phyloP scores from a whole-genome alignment of 2,888 invertebrate genomes.

The Cerastis rubricosa region DNA sequence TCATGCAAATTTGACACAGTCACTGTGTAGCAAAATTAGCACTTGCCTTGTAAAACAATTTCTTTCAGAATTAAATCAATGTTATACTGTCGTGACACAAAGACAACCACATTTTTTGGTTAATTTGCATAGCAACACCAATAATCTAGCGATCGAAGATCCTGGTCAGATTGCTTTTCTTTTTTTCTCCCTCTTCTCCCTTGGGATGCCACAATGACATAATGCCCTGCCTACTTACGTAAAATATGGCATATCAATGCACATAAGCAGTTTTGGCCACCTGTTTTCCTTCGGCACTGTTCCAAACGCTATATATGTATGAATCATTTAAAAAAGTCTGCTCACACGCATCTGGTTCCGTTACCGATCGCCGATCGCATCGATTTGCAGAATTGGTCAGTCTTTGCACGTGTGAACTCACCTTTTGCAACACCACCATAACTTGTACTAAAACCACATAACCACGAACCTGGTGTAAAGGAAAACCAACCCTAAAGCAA shows the following conservation, averaged over 20 bases:
- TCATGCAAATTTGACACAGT: too few relatives aligned
- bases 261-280: slow-evolving; percentile 24
- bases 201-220: background rate
- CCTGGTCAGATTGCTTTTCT: background rate
- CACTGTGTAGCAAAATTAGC: too few relatives aligned
- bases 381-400: slow-evolving; percentile 76
- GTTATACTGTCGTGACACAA: too few relatives aligned
- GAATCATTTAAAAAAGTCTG: slow-evolving; percentile 70
- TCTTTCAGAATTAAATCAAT: too few relatives aligned
- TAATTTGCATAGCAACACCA: background rate
- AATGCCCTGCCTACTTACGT: background rate
- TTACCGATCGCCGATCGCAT: slow-evolving; percentile 79
- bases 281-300: slow-evolving; percentile 41
- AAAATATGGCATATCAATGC: too few relatives aligned
- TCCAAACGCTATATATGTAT: slow-evolving; percentile 32
- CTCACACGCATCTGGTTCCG: slow-evolving; percentile 79
- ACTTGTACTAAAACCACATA: slow-evolving; percentile 32
- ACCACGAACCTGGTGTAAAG: slow-evolving; percentile 16
- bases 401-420: slow-evolving; percentile 79
- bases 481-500: slow-evolving; percentile 30
- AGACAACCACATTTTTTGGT: too few relatives aligned
- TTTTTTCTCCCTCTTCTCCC: too few relatives aligned
- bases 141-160: background rate
- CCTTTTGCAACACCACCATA: slow-evolving; percentile 73
- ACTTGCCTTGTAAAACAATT: too few relatives aligned